A percentile compares a stretch with the other conserved stretches of the same genome.
Conservation (phyloP, 2,888 invertebrate species). For the Diaprepes abbreviatus region DNA sequence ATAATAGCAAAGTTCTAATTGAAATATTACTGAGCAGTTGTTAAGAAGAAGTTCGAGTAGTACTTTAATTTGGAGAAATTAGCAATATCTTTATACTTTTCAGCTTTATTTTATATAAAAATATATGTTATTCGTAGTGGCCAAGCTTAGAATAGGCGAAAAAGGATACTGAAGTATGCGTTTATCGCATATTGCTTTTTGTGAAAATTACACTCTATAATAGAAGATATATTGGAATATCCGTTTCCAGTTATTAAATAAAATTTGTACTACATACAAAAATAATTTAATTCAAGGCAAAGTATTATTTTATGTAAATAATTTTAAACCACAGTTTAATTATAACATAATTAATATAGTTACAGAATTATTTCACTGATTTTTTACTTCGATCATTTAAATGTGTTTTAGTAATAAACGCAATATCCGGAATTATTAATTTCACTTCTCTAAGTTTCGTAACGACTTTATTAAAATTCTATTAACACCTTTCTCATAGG, state of each 20-base stretch:
- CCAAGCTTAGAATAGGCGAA: too few species aligned
- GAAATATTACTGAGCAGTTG: too few species aligned
- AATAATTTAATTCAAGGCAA: too few species aligned
- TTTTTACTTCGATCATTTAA: neutral
- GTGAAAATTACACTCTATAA: too few species aligned
- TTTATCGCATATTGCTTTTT: neutral
- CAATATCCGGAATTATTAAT: constrained; percentile 31
- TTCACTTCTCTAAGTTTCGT: constrained; percentile 17
- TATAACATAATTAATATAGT: neutral
- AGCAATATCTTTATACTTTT: too few species aligned
- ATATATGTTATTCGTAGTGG: too few species aligned
- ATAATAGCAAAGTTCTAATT: too few species aligned
- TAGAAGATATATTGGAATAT: neutral
- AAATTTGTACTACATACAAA: too few species aligned
- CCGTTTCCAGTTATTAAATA: neutral
- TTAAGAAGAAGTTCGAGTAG: too few species aligned
- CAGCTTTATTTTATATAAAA: too few species aligned
- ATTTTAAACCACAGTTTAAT: neutral
- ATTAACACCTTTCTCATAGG: constrained; percentile 40
- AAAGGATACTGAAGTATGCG: too few species aligned
- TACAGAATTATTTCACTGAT: neutral
- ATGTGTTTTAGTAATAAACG: constrained; percentile 16
- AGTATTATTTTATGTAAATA: neutral
- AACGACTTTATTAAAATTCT: constrained; percentile 43
- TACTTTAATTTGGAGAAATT: too few species aligned